Evolutionary conservation across 2,797 vertebrate genomes (phyloP), one percentile per base, ranked within the genome.

Genomic region (Onychomys torridus): DNA sequence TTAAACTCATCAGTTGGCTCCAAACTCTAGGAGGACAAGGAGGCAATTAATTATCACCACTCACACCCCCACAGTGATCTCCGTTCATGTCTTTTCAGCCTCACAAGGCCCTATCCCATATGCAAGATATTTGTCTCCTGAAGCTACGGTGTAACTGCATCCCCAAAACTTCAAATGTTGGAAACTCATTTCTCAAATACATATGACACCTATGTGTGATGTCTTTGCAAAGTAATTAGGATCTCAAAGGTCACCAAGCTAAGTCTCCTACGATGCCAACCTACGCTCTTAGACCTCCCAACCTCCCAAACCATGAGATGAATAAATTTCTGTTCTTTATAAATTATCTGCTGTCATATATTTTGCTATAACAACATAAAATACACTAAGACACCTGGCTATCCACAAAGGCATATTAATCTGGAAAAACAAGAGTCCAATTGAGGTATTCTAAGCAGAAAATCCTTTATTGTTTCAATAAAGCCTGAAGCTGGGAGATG

Each of bases 21-120:
- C 63, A 57, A 91, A 69, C 19, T 76, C 90, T 61, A 46, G 5
- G 2, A 89, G 17, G 87, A 61, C 40, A 78, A 90, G 4, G 19
- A 86, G 65, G 49, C 1, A 13, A 81, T 90, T 87, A 69, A 82
- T 90, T 84, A 90, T 79, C 92, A 85, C 89, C 94, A 55, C 40
- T 34, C 87, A 57, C 13, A n/a, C 27, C 16, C 61, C 63, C 3
- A 32, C 40, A 12, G 88, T 21, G n/a, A 40, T 49, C 23, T 77
- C 69, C 29, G 29, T 52, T 59, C n/a, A 27, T 10, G 1, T 6
- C 25, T 3, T 13, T 1, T 34, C 12, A 12, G 32, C 37, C 37
- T 52, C 37, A 52, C 0, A 2, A 52, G 6, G 12, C 75, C 34
- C 52, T 17, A 8, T 29, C 6, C 59, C 61, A 23, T 0, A 14